These are phyloP conservation scores for Atrina japonica DNA, from an alignment of 2,888 invertebrate species.

Conservation along the genomic window DNA sequence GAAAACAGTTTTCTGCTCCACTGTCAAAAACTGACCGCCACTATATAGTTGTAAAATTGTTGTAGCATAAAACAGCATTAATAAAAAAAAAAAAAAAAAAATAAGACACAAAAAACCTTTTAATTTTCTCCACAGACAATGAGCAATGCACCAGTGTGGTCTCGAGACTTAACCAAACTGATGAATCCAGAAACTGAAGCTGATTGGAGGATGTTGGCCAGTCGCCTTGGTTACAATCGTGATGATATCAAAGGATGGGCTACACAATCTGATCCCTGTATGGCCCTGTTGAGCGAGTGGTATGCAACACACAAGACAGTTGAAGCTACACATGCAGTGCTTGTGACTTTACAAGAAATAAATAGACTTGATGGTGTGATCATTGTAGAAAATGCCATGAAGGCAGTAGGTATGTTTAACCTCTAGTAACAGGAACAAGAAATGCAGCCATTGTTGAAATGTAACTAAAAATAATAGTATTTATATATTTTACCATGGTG, in stretches of 20 bases:
- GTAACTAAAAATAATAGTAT: too few relatives aligned
- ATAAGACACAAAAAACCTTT: too few relatives aligned
- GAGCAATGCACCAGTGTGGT: conserved; percentile 77
- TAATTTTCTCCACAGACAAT: conserved; percentile 65
- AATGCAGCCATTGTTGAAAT: too few relatives aligned
- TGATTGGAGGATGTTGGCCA: conserved; percentile 77
- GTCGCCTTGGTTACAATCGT: conserved; percentile 75
- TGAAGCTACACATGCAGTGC: conserved; percentile 71
- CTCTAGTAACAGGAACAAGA: too few relatives aligned
- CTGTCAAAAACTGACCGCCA: too few relatives aligned
- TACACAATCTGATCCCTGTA: conserved; percentile 76
- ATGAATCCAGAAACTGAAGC: conserved; percentile 70
- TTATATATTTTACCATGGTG: too few relatives aligned
- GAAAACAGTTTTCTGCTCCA: too few relatives aligned
- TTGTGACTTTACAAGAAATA: conserved; percentile 76
- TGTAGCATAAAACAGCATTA: too few relatives aligned
- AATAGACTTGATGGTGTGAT: conserved; percentile 71
- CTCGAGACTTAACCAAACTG: conserved; percentile 74
- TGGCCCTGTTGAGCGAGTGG: conserved; percentile 78
- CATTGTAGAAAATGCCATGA: conserved; percentile 77
- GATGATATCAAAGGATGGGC: conserved; percentile 78
- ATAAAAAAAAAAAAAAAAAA: too few relatives aligned
- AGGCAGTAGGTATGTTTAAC: conserved; percentile 64
- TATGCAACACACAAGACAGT: conserved; percentile 76
- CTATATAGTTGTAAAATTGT: too few relatives aligned